These are phyloP conservation scores for Eulithis testata DNA, from an alignment of 2,888 invertebrate genomes.

Conservation along the genomic window DNA sequence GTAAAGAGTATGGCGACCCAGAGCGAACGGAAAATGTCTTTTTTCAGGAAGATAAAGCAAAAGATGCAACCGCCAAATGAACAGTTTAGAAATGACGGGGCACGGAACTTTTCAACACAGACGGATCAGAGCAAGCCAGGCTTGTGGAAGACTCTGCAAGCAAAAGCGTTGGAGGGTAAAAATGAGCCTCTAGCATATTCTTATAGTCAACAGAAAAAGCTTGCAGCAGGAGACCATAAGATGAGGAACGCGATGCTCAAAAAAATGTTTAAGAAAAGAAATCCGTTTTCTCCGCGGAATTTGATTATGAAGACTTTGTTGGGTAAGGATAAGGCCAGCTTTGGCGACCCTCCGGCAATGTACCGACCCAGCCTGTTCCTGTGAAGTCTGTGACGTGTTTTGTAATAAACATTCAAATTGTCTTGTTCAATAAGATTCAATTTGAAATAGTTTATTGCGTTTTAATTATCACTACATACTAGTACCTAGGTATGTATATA, in stretches of 20 bases:
- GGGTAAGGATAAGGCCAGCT: slow-evolving; percentile 68
- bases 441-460: slow-evolving; percentile 17
- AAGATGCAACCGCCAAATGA: slow-evolving; percentile 51
- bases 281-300: slow-evolving; percentile 74
- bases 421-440: slow-evolving; percentile 31
- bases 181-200: slow-evolving; percentile 54
- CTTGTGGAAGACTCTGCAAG: slow-evolving; percentile 61
- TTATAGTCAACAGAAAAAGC: slow-evolving; percentile 59
- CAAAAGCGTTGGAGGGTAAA: slow-evolving; percentile 45
- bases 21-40: slow-evolving; percentile 68
- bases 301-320: slow-evolving; percentile 66
- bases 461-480: slow-evolving; percentile 8
- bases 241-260: slow-evolving; percentile 68
- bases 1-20: slow-evolving; percentile 75
- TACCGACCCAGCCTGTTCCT: slow-evolving; percentile 64
- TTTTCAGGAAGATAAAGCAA: slow-evolving; percentile 64
- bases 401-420: slow-evolving; percentile 46
- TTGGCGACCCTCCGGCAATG: slow-evolving; percentile 57
- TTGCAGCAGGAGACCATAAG: slow-evolving; percentile 64
- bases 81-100: slow-evolving; percentile 29
- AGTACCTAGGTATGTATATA: no score
- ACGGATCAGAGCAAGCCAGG: slow-evolving; percentile 43
- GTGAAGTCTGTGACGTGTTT: slow-evolving; percentile 48
- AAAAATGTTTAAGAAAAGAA: slow-evolving; percentile 70
- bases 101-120: slow-evolving; percentile 51